Base-by-base conservation (phyloP, 2,888 invertebrate species). In the Blastobasis adustella region DNA sequence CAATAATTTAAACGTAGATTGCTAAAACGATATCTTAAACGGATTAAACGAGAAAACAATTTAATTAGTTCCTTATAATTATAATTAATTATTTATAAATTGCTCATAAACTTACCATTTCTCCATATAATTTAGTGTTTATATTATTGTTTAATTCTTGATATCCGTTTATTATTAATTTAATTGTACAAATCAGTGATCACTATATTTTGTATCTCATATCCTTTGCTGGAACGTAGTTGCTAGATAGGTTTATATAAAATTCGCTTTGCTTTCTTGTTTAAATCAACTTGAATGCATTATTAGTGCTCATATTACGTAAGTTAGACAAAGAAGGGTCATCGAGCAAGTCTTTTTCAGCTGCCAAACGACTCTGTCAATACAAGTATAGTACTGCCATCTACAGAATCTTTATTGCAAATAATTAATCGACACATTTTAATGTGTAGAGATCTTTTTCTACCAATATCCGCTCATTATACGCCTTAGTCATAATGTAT, bases 401-500 rank as follows among this genome's bases (percentile, higher is more conserved):
- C 23, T 23, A 23, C 23, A 23, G 23, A 23, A 23, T 23, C 1
- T 23, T 23, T 23, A 23, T 23, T 23, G 2, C 23, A 23, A 23
- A 23, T 23, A 23, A 23, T 23, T 23, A 23, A 23, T 23, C 23
- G 23, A 23, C 23, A 23, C 23, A 23, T 23, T 3, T 23, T 23
- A 23, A 23, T 23, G 23, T 23, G 23, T 23, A 23, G 23, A 23
- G 23, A 3, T 23, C 23, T 23, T 23, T 23, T 3, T 23, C 23
- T 23, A 23, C 23, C 23, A 23, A 23, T 23, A 23, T 23, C 2
- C 23, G 23, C 23, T 42, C 47, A 37, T 46, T 58, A 54, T 55
- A 53, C 61, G 63, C 54, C 53, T 46, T 71, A 73, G 64, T 58
- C 48, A 65, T 74, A 77, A 66, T 71, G 73, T 69, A 23, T 75